Percentiles rank a stretch among this genome's conserved stretches.
Evolutionary conservation across 2,113 vertebrate genomes (phyloP).

Genomic region (Echinops telfairi): DNA sequence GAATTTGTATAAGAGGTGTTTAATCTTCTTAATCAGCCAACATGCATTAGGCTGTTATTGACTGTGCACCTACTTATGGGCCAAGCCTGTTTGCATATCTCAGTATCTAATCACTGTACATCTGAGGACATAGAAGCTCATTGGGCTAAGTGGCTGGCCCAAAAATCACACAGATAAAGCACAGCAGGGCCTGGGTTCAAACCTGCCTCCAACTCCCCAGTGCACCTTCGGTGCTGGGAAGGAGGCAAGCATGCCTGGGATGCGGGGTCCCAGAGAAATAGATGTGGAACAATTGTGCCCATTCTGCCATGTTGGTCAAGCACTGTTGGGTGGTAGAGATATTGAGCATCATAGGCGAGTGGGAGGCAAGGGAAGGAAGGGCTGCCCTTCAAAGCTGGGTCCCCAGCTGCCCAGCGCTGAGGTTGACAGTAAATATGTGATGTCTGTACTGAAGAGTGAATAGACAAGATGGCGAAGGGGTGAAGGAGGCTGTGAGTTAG

Average conservation of each 20-base stretch:
- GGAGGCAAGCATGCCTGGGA: neutral
- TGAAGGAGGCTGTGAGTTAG: neutral
- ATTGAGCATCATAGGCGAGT: neutral
- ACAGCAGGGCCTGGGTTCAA: neutral
- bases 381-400: neutral
- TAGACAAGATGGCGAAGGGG: neutral
- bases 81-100: constrained; percentile 7
- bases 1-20: constrained; percentile 28
- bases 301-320: neutral
- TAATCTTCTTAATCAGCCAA: constrained; percentile 38
- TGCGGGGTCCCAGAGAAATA: neutral
- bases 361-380: neutral
- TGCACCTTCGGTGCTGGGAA: neutral
- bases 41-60: neutral
- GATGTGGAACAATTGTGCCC: neutral
- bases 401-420: neutral
- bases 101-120: constrained; percentile 34
- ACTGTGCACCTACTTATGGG: constrained; percentile 8
- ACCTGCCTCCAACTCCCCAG: neutral
- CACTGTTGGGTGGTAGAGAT: neutral
- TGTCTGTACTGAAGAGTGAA: neutral
- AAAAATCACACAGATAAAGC: neutral
- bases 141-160: neutral
- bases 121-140: neutral
- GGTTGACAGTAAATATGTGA: neutral